These are phyloP conservation scores for Helleia helle DNA, from an alignment of 2,888 invertebrate species.

Conservation along the genomic window DNA sequence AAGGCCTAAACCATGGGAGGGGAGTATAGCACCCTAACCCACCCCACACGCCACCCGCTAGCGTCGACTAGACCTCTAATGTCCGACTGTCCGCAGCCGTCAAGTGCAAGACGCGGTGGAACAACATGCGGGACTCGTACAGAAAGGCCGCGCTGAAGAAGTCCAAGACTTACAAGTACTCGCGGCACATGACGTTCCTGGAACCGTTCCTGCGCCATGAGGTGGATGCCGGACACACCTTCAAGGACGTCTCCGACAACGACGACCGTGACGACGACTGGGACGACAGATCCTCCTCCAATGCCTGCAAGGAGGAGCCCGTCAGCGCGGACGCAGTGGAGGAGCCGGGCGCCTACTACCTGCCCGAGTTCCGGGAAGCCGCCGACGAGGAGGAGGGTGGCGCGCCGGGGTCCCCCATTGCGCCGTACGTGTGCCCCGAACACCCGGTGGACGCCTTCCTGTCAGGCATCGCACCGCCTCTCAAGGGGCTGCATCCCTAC, in stretches of 20 bases:
- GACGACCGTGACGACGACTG: not conserved
- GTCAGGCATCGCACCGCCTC: not conserved
- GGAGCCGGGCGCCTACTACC: not conserved
- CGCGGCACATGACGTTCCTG: not conserved
- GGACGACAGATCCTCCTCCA: not conserved
- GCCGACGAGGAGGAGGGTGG: not conserved
- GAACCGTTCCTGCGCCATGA: not conserved
- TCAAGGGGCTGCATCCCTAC: not conserved
- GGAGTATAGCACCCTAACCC: too few species aligned
- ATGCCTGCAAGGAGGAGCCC: not conserved
- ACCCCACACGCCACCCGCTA: too few species aligned
- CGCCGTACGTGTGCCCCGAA: not conserved
- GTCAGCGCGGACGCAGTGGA: not conserved
- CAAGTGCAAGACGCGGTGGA: slow-evolving; percentile 10
- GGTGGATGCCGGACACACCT: not conserved
- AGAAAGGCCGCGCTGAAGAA: slow-evolving; percentile 4
- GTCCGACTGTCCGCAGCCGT: not conserved
- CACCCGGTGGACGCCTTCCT: slow-evolving; percentile 8
- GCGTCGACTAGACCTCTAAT: too few species aligned
- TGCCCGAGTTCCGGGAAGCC: slow-evolving; percentile 2
- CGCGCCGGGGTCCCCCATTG: not conserved
- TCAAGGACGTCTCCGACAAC: not conserved
- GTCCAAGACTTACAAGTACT: slow-evolving; percentile 2
- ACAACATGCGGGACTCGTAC: slow-evolving; percentile 8
- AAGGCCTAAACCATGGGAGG: too few species aligned